phyloP scores from a whole-genome alignment of 2,888 invertebrate genomes.

The Dioctria rufipes region DNA sequence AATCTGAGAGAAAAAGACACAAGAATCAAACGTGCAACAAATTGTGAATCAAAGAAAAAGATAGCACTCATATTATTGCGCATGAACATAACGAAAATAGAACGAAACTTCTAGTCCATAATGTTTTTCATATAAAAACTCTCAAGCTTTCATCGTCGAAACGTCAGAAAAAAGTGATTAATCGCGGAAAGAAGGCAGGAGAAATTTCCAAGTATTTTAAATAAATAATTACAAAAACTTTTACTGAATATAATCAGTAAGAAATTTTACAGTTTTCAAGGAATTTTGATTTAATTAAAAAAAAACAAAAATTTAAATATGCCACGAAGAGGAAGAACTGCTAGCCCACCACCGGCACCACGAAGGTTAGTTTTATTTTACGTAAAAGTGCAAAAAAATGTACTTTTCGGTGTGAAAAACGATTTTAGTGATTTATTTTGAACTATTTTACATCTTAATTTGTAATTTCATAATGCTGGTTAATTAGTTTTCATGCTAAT shows the following conservation, averaged over 20 bases:
- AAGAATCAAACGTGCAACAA: too few relatives aligned
- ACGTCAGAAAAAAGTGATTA: constrained; percentile 5
- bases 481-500: background rate
- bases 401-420: background rate
- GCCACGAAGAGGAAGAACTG: constrained; percentile 84
- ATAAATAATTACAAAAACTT: too few relatives aligned
- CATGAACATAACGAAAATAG: too few relatives aligned
- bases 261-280: background rate
- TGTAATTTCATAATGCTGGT: background rate
- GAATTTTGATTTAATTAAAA: background rate
- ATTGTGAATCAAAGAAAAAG: too few relatives aligned
- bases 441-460: too few relatives aligned
- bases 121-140: constrained; percentile 15
- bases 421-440: background rate
- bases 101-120: constrained; percentile 1
- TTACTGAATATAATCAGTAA: background rate
- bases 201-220: background rate
- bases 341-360: constrained; percentile 78
- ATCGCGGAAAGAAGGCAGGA: background rate
- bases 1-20: too few relatives aligned
- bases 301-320: constrained; percentile 71
- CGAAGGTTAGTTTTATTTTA: constrained; percentile 73
- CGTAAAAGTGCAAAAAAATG: background rate
- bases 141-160: background rate
- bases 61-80: too few relatives aligned